phyloP scores from a whole-genome alignment of 1,140 invertebrate species.

The Contarinia nasturtii region DNA sequence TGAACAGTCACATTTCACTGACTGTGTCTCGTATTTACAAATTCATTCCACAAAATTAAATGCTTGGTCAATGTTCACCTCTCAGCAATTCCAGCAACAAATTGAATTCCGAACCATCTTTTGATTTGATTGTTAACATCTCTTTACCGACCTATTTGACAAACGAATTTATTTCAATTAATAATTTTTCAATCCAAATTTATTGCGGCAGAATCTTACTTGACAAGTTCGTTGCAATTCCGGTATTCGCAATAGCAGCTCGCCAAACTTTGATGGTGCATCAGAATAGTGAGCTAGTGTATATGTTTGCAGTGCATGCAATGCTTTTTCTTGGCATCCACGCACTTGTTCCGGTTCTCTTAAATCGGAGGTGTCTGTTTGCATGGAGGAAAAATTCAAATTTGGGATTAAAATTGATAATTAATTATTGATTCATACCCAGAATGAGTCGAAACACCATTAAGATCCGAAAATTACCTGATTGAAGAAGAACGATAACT shows the following conservation, averaged over 20 bases:
- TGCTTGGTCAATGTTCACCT: slow-evolving; percentile 53
- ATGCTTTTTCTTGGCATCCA: slow-evolving; percentile 80
- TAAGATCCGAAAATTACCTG: slow-evolving; percentile 35
- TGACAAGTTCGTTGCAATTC: slow-evolving; percentile 88
- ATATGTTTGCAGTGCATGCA: slow-evolving; percentile 82
- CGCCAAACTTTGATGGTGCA: slow-evolving; percentile 85
- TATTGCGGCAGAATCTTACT: slow-evolving; percentile 33
- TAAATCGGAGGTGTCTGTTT: slow-evolving; percentile 70
- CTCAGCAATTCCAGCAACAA: slow-evolving; percentile 85
- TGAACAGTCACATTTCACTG: too few species aligned
- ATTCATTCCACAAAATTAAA: too few species aligned
- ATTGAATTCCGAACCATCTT: slow-evolving; percentile 81
- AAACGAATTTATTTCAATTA: neutral
- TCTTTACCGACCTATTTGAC: slow-evolving; percentile 70
- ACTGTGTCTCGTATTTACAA: too few species aligned
- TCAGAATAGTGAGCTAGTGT: slow-evolving; percentile 80
- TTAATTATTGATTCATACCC: neutral
- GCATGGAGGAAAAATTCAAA: slow-evolving; percentile 5
- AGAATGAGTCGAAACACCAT: neutral
- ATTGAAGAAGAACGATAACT: slow-evolving; percentile 81
- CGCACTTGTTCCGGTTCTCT: slow-evolving; percentile 80
- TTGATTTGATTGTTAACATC: slow-evolving; percentile 66
- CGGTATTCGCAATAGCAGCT: slow-evolving; percentile 78
- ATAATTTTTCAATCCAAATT: neutral
- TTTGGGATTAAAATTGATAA: neutral